phyloP scores from a whole-genome alignment of 2,113 vertebrate species.

The Elachura formosa region DNA sequence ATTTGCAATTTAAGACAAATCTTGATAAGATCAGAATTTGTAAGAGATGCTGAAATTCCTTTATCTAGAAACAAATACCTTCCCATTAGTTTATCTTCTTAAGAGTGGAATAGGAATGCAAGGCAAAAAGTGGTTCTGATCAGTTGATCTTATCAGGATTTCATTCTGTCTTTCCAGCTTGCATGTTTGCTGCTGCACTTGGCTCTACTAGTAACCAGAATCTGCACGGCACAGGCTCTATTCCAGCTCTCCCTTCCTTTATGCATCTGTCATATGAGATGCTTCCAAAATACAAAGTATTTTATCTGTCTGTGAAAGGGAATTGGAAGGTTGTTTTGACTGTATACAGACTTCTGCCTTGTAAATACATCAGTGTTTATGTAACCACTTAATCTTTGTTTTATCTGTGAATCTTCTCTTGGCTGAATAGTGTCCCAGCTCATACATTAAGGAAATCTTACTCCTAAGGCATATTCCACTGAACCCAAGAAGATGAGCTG shows the following conservation, averaged over 20 bases:
- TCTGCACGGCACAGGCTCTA: background rate
- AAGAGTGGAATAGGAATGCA: background rate
- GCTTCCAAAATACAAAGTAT: background rate
- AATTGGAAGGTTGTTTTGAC: background rate
- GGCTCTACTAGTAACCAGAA: background rate
- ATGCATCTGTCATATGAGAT: background rate
- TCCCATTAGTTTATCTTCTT: background rate
- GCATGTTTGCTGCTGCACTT: constrained; percentile 37
- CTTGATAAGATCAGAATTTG: constrained; percentile 50
- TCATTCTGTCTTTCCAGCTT: background rate
- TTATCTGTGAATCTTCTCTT: background rate
- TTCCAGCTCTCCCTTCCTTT: background rate
- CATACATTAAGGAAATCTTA: background rate
- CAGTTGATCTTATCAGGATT: constrained; percentile 68
- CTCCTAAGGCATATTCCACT: background rate
- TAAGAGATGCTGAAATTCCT: background rate
- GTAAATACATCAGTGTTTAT: background rate
- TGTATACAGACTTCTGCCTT: background rate
- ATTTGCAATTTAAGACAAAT: background rate
- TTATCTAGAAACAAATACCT: background rate
- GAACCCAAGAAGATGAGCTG: background rate
- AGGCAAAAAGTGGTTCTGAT: constrained; percentile 24
- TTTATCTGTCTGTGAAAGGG: background rate
- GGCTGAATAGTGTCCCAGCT: background rate
- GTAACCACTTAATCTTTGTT: background rate